Percentiles rank a stretch among this genome's conserved stretches.
Evolutionary conservation across 2,888 invertebrate species (phyloP).

Genomic region (Microdon myrmicae): DNA sequence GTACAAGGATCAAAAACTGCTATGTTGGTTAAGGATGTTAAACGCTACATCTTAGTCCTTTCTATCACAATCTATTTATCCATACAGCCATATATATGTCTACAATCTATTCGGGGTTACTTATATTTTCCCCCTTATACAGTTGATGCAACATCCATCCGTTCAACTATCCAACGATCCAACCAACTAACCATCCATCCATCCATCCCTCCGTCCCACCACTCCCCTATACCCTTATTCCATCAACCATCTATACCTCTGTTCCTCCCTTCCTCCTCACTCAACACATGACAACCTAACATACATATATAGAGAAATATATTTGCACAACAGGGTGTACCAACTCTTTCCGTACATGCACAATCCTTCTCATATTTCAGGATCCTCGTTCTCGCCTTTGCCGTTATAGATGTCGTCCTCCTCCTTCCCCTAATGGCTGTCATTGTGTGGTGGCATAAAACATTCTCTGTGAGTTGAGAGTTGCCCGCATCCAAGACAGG

Average conservation of each 20-base stretch:
- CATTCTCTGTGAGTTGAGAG: conserved; percentile 31
- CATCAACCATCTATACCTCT: conserved; percentile 6
- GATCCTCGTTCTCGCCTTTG: not conserved
- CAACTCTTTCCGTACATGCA: no score
- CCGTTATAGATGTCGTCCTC: conserved; percentile 12
- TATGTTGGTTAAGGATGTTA: conserved; percentile 49
- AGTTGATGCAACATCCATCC: no score
- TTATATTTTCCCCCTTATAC: no score
- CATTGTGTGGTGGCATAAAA: conserved; percentile 30
- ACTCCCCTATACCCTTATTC: not conserved
- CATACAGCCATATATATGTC: no score
- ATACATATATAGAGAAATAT: no score
- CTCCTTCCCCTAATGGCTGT: conserved; percentile 1
- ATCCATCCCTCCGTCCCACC: conserved; percentile 13
- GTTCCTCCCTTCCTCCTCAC: conserved; percentile 5
- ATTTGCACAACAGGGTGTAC: no score
- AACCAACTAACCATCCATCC: no score
- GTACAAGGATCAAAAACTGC: conserved; percentile 50
- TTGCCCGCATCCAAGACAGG: conserved; percentile 37
- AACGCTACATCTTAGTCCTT: conserved; percentile 34
- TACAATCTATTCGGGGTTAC: no score
- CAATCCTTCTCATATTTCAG: no score
- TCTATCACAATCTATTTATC: not conserved
- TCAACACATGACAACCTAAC: no score
- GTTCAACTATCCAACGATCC: no score